Evolutionary conservation across 2,888 invertebrate genomes (phyloP), one percentile per base, ranked within the genome.

Genomic region (Rhimphoctona megacephalus): DNA sequence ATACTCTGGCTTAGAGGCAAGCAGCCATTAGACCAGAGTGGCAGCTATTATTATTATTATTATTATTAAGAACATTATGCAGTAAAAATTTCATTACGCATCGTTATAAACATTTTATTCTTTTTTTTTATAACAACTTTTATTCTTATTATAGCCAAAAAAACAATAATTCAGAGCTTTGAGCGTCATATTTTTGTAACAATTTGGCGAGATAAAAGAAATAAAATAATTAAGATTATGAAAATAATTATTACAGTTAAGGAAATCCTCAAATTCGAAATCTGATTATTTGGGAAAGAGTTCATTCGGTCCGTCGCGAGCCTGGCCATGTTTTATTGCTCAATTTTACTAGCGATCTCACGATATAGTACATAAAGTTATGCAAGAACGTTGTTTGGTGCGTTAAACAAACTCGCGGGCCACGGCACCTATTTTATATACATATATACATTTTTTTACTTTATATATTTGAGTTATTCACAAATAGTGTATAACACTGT

Each of bases 291-390:
- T 36, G 5, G 33, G 19, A 39, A 39, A 36, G 54, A 81, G 36
- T 49, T 22, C 33, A 19, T 46, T 57, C 14, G 57, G 33, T 46
- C 22, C 69, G 49, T 82, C 61, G 82, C 43, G 33, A 49, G 39
- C n/a, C 25, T 22, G 8, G 7, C 19, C 76, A 57, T 61, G 70
- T 83, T 85, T 85, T 70, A 88, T 86, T 85, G 83, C 77, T 80
- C 73, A 88, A 85, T 86, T 88, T 81, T 83, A 54, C 69, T 22
- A 52, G 57, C 39, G 57, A 76, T 83, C 74, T 79, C 78, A 61
- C 78, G 85, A 83, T 80, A 39, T 25, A 25, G 39, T 57, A 8
- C 61, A 36, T 54, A 64, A 64, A 72, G 61, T 83, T 72, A 78
- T 72, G 77, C 77, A 78, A 83, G 70, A 52, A 83, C 83, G 64